Conservation (phyloP, 2,888 invertebrate genomes). For the Athalia rosae region DNA sequence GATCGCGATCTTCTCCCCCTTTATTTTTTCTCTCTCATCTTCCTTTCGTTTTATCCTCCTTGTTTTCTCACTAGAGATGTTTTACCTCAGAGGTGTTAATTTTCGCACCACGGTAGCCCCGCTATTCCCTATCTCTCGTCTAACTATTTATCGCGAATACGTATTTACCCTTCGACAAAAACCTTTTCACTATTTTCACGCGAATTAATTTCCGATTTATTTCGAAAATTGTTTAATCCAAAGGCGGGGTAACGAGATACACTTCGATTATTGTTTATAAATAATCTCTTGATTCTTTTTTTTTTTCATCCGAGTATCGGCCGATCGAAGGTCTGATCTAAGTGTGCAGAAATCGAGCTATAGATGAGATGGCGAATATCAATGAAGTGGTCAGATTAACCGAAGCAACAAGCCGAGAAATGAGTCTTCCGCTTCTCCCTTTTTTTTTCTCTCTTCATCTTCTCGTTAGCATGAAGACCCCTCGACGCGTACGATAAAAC, state of each 20-base stretch:
- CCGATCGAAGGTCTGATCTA: too few species aligned
- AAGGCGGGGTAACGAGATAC: too few species aligned
- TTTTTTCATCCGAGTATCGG: too few species aligned
- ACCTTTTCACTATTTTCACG: too few species aligned
- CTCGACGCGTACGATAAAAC: too few species aligned
- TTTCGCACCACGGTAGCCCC: slow-evolving; percentile 20
- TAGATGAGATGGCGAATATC: slow-evolving; percentile 56
- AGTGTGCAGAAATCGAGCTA: too few species aligned
- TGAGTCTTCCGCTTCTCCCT: slow-evolving; percentile 51
- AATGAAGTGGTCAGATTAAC: slow-evolving; percentile 62
- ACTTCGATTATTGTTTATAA: too few species aligned
- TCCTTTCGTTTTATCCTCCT: neutral
- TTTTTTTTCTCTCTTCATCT: neutral
- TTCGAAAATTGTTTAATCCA: too few species aligned
- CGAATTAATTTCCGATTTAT: too few species aligned
- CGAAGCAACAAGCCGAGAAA: slow-evolving; percentile 61
- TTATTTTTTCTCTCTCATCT: neutral
- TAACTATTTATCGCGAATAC: neutral
- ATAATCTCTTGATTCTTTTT: too few species aligned
- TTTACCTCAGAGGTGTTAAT: slow-evolving; percentile 18
- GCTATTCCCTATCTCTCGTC: neutral
- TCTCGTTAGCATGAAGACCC: neutral
- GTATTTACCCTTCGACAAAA: too few species aligned
- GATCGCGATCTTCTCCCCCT: neutral
- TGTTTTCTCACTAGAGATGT: neutral